phyloP scores from a whole-genome alignment of 2,797 vertebrate species.

The Gouania willdenowi region DNA sequence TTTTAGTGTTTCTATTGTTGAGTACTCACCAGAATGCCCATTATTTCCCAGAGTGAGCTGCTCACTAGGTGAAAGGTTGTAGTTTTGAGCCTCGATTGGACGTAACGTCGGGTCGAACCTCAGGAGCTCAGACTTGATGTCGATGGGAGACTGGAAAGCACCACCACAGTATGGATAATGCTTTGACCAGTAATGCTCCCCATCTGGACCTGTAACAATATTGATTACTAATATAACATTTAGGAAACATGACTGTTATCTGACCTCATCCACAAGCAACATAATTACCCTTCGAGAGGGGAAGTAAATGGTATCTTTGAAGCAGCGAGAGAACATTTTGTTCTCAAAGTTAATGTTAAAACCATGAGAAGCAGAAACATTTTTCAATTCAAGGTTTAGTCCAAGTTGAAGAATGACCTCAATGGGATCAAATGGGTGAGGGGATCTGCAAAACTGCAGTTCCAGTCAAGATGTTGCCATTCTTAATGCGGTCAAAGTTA shows the following conservation, averaged over 20 bases:
- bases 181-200: constrained; percentile 82
- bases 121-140: constrained; percentile 83
- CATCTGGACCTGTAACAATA: constrained; percentile 76
- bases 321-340: too few relatives aligned
- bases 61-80: constrained; percentile 74
- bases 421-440: too few relatives aligned
- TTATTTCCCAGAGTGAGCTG: constrained; percentile 86
- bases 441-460: constrained; percentile 8
- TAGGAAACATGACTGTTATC: not conserved
- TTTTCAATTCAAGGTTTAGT: too few relatives aligned
- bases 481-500: too few relatives aligned
- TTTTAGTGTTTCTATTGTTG: not conserved
- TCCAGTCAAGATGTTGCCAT: too few relatives aligned
- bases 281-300: too few relatives aligned
- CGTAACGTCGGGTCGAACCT: constrained; percentile 82
- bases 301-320: too few relatives aligned
- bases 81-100: constrained; percentile 84
- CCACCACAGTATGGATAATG: constrained; percentile 87
- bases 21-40: constrained; percentile 87
- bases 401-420: too few relatives aligned
- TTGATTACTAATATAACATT: not conserved
- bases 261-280: too few relatives aligned
- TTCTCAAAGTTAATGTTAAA: too few relatives aligned
- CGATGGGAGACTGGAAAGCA: constrained; percentile 87
- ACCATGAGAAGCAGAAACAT: too few relatives aligned